A percentile compares a stretch with the other conserved stretches of the same genome.
phyloP scores from a whole-genome alignment of 2,797 vertebrate species.

The Botia almorhae region DNA sequence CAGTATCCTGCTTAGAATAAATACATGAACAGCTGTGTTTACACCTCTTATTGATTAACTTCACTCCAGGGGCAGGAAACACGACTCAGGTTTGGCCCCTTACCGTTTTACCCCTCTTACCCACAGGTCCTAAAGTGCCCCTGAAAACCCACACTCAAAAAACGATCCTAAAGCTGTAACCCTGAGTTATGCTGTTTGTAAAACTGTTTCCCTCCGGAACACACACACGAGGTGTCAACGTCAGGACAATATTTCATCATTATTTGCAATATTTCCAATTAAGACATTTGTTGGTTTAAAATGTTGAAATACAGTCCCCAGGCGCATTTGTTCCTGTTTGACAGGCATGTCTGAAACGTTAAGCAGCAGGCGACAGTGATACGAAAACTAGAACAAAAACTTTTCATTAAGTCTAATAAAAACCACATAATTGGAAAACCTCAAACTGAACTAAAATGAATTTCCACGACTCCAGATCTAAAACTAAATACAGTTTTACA shows the following conservation, averaged over 20 bases:
- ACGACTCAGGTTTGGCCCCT: constrained; percentile 62
- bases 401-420: too few species aligned
- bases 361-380: not conserved
- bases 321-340: not conserved
- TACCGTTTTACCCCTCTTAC: constrained; percentile 11
- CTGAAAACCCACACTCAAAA: constrained; percentile 7
- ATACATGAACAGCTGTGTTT: constrained; percentile 65
- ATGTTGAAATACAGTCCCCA: not conserved
- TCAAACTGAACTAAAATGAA: too few species aligned
- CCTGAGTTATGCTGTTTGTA: not conserved
- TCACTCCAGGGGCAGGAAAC: constrained; percentile 59
- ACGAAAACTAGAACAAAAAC: not conserved
- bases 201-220: not conserved
- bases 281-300: not conserved
- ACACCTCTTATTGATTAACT: constrained; percentile 63
- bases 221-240: not conserved
- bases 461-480: too few species aligned
- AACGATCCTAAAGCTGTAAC: not conserved
- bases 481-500: too few species aligned
- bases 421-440: too few species aligned
- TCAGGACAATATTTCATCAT: not conserved
- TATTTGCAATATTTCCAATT: not conserved
- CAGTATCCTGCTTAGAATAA: constrained; percentile 62
- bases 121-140: not conserved
- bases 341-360: not conserved